These are phyloP conservation scores for Ispidina picta DNA, from an alignment of 2,797 vertebrate genomes.

Conservation along the genomic window DNA sequence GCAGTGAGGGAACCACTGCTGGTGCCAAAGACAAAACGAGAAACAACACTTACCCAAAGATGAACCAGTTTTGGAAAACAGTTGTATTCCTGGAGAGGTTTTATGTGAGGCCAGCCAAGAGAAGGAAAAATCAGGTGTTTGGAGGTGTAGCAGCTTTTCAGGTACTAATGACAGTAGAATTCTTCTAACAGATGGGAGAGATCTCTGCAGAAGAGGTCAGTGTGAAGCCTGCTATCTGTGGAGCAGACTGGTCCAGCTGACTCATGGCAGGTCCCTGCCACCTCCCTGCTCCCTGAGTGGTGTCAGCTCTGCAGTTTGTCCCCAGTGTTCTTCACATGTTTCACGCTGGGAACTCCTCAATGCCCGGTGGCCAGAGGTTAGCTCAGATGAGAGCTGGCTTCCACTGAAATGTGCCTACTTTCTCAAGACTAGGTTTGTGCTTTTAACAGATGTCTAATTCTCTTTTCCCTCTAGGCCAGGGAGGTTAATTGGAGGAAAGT, in stretches of 20 bases:
- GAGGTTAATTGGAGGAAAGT: conserved; percentile 74
- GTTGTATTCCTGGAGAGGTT: background rate
- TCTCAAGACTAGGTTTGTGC: conserved; percentile 40
- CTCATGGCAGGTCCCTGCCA: background rate
- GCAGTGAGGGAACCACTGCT: background rate
- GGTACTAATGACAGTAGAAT: background rate
- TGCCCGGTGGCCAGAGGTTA: conserved; percentile 51
- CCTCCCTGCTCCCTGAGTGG: background rate
- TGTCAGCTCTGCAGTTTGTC: background rate
- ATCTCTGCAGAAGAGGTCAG: background rate
- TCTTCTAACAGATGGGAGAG: background rate
- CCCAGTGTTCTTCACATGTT: background rate
- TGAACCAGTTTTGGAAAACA: background rate
- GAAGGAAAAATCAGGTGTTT: background rate
- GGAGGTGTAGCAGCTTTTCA: background rate
- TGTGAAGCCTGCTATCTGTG: background rate
- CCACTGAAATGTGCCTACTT: conserved; percentile 43
- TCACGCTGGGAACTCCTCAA: conserved; percentile 31
- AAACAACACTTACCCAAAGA: background rate
- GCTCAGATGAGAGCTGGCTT: conserved; percentile 41
- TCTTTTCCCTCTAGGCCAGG: conserved; percentile 64
- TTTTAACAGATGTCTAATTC: conserved; percentile 73
- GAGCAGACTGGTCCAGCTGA: background rate
- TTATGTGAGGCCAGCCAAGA: background rate
- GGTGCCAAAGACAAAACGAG: background rate